Evolutionary conservation across 2,888 invertebrate species (phyloP), one percentile per base, ranked within the genome.

Genomic region (Epinotia nisella): DNA sequence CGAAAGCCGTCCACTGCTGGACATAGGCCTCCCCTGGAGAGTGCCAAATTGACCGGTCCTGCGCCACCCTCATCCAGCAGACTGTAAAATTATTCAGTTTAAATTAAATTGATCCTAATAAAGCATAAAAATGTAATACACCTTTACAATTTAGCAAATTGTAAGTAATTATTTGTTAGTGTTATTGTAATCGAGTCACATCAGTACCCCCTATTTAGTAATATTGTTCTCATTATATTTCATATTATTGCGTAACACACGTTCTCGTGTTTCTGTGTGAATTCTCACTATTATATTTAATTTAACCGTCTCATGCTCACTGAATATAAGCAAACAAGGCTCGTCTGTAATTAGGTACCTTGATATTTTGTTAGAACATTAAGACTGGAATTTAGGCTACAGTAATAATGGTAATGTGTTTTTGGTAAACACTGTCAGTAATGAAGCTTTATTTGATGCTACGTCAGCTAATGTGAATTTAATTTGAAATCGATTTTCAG

Each of bases 281-380:
- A 49, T 62, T 62, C 45, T n/a, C 51, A 64, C 29, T 51, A 64
- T 64, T 51, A 64, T 51, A 64, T 64, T 64, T 29, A 64, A 64
- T 64, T 49, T 64, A 29, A 64, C 49, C 9, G 62, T 29, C 17
- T 51, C 13, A 64, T n/a, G 11, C 21, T 64, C 17, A 24, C 49
- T 45, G 13, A 45, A 17, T n/a, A 39, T n/a, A 24, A 56, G 56
- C 15, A 56, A 56, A 29, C 56, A 56, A 56, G 15, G 41, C 1
- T 24, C 24, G 21, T 13, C 11, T 55, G 24, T 56, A 24, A 56
- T 56, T 29, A n/a, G n/a, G n/a, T n/a, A 24, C 24, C 58, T 24
- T 45, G 11, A 5, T 7, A 21, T 41, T 60, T 60, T 39, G 35
- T 19, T n/a, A 39, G 59, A 39, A 60, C 13, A 21, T 15, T 21